phyloP scores from a whole-genome alignment of 30 jellyfish, hydroid and myxozoan species.

The Pelagia noctiluca region DNA sequence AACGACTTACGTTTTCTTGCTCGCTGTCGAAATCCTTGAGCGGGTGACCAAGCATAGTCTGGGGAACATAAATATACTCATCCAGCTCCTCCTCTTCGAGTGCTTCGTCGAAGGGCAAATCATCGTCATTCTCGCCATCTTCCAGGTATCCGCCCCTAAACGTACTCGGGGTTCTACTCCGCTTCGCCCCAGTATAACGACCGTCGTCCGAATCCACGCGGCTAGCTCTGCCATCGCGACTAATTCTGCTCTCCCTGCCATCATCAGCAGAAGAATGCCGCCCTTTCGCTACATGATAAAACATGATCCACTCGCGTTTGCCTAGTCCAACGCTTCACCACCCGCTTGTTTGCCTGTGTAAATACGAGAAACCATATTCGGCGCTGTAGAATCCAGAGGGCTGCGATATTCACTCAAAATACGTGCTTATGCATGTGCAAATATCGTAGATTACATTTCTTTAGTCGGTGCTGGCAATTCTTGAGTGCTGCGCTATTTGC shows the following conservation, averaged over 20 bases:
- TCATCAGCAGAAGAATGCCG: constrained; percentile 67
- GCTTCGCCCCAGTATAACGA: constrained; percentile 54
- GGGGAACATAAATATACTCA: constrained; percentile 84
- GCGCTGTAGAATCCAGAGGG: neutral
- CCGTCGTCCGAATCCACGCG: constrained; percentile 75
- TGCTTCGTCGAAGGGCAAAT: constrained; percentile 50
- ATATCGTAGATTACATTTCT: too few species aligned
- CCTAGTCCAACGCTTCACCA: constrained; percentile 10
- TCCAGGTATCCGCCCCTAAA: constrained; percentile 65
- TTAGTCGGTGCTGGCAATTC: constrained; percentile 2
- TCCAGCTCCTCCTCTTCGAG: constrained; percentile 75
- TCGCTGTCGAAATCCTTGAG: constrained; percentile 94
- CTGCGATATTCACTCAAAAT: too few species aligned
- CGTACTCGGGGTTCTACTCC: constrained; percentile 88
- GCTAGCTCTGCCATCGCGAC: constrained; percentile 89
- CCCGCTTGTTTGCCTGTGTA: constrained; percentile 10
- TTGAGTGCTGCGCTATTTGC: neutral
- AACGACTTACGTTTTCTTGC: constrained; percentile 87
- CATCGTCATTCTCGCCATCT: constrained; percentile 69
- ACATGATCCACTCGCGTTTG: constrained; percentile 56
- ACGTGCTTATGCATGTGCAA: too few species aligned
- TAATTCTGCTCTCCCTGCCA: constrained; percentile 78
- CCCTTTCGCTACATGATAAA: constrained; percentile 91
- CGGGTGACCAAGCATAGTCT: constrained; percentile 97
- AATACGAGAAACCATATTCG: neutral